Evolutionary conservation across 2,113 vertebrate species (phyloP), one percentile per base, ranked within the genome.

Genomic region (Sminthopsis crassicaudata): DNA sequence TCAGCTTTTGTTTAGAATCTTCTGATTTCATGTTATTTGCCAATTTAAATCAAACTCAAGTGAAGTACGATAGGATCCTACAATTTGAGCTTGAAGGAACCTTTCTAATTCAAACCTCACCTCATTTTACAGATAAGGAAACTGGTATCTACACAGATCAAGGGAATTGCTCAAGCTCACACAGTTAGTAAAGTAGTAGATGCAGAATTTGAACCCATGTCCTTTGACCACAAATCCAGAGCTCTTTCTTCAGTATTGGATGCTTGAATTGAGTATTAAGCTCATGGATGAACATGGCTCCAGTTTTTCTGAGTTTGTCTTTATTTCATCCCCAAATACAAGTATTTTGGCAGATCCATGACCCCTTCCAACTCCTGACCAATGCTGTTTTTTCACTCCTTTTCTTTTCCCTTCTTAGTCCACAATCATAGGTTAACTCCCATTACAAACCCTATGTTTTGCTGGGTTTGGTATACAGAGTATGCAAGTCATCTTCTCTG

Each of bases 351-450:
- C 46, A 30, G 22, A 22, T 1, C 36, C n/a, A 10, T 25, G 53
- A 94, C 93, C 23, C 91, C n/a, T 90, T 53, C 92, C 89, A 67
- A 55, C 92, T 91, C 90, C 51, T 50, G 50, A 8, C 51, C 93
- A 46, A 91, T 23, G 0, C 90, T 60, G 22, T 26, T 27, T 57
- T 55, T 53, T 91, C 54, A 5, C 60, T 50, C 36, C 67, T 89
- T 98, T 91, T 89, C 26, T 60, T 93, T 91, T 90, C 84, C 91
- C 84, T 57, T 84, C n/a, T 42, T 94, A 84, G 46, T 92, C 60
- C 57, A 92, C 48, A 90, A 89, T 89, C 46, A 25, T 90, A 92
- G 57, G 9, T 51, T 52, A 46, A 42, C 51, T 11, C 57, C 91
- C 93, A 50, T 12, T 53, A 90, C 24, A 91, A 95, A 95, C 27